phyloP scores from a whole-genome alignment of 2,888 invertebrate species.

The Exocentrus adspersus region DNA sequence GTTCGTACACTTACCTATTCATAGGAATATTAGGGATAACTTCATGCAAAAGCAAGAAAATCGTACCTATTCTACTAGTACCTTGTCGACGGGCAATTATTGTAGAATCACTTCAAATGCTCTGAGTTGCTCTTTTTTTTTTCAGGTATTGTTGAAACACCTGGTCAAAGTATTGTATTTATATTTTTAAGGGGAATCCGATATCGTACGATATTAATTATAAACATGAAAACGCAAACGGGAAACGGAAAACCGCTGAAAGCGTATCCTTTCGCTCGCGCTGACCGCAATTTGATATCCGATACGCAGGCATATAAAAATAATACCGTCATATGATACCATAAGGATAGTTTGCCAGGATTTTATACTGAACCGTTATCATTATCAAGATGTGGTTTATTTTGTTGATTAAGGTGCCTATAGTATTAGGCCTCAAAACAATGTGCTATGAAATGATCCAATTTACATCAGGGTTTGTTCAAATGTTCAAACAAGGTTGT shows the following conservation, averaged over 20 bases:
- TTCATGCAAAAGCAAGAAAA: constrained; percentile 11
- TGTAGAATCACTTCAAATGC: neutral
- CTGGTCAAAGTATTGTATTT: constrained; percentile 18
- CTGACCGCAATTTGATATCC: constrained; percentile 33
- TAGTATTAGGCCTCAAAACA: too few relatives aligned
- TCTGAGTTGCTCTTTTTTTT: constrained; percentile 5
- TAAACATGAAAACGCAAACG: constrained; percentile 49
- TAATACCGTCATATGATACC: too few relatives aligned
- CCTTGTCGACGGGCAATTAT: constrained; percentile 2
- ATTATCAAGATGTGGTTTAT: too few relatives aligned
- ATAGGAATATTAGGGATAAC: constrained; percentile 10
- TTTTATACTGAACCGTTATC: too few relatives aligned
- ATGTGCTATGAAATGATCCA: too few relatives aligned
- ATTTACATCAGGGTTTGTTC: too few relatives aligned
- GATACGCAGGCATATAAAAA: constrained; percentile 23
- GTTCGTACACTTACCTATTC: constrained; percentile 21
- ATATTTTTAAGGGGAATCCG: constrained; percentile 34
- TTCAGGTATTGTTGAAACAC: constrained; percentile 13
- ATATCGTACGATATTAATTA: constrained; percentile 46
- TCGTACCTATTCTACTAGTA: neutral
- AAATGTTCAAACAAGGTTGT: too few relatives aligned
- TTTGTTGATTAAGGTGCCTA: too few relatives aligned
- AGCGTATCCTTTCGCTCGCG: constrained; percentile 48
- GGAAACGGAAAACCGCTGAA: constrained; percentile 60
- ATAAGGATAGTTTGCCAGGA: too few relatives aligned